Conservation (phyloP, 2,797 vertebrate genomes). For the Phrynocephalus forsythii region DNA sequence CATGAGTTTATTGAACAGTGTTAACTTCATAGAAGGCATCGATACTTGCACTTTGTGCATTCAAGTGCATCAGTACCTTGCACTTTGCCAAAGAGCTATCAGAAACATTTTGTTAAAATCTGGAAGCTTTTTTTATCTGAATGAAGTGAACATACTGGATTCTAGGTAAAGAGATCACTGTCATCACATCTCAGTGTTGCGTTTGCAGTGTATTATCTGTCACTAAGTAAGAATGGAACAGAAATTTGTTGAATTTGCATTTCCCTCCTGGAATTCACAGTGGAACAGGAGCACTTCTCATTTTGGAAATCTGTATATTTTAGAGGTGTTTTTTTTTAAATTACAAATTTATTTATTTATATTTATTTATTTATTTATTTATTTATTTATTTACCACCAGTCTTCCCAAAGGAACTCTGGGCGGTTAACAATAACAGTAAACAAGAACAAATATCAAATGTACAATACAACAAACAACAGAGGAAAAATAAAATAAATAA, state of each 20-base stretch:
- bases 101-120: not conserved
- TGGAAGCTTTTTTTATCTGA: not conserved
- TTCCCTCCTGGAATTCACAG: not conserved
- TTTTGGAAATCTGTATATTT: too few species aligned
- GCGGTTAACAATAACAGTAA: too few species aligned
- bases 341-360: too few species aligned
- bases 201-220: not conserved
- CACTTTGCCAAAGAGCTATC: not conserved
- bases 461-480: too few species aligned
- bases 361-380: too few species aligned
- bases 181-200: not conserved
- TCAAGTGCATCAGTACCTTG: too few species aligned
- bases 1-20: not conserved
- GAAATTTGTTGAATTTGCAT: not conserved
- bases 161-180: not conserved
- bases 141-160: not conserved
- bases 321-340: too few species aligned
- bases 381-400: too few species aligned
- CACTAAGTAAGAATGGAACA: not conserved
- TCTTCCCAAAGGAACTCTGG: too few species aligned
- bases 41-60: not conserved
- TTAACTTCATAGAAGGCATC: not conserved
- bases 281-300: too few species aligned
- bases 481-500: too few species aligned
- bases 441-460: too few species aligned